Evolutionary conservation across 2,113 vertebrate genomes (phyloP).

Genomic region (Coregonus clupeaformis): DNA sequence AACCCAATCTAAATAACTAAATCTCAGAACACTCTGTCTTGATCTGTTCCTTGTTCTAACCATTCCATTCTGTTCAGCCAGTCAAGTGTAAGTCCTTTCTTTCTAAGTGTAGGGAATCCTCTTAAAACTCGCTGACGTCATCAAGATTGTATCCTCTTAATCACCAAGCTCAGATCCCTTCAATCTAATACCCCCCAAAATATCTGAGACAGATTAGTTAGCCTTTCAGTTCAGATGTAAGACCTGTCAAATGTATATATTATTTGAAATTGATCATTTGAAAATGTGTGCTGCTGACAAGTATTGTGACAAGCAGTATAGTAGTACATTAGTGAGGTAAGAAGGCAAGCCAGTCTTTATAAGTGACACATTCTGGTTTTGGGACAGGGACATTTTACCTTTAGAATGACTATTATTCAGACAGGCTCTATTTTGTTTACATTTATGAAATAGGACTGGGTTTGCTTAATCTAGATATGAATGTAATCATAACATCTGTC

Average conservation of each 20-base stretch:
- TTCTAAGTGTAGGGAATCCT: slow-evolving; percentile 39
- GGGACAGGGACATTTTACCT: neutral
- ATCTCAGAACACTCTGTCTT: no score
- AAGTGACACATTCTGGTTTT: slow-evolving; percentile 4
- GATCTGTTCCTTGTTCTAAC: no score
- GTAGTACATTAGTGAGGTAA: neutral
- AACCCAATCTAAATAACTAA: no score
- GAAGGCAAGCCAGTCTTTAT: slow-evolving; percentile 5
- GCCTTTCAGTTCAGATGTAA: slow-evolving; percentile 19
- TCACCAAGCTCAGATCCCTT: slow-evolving; percentile 29
- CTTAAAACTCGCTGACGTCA: slow-evolving; percentile 47
- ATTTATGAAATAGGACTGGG: slow-evolving; percentile 25
- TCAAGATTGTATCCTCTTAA: slow-evolving; percentile 45
- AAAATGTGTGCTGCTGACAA: neutral
- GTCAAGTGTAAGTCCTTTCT: slow-evolving; percentile 39
- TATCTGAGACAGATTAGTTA: slow-evolving; percentile 31
- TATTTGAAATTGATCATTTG: no score
- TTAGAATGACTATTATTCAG: slow-evolving; percentile 14
- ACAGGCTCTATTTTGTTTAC: slow-evolving; percentile 33
- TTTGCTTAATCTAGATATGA: no score
- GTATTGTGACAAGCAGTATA: neutral
- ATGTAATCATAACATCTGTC: slow-evolving; percentile 22
- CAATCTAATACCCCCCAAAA: slow-evolving; percentile 45
- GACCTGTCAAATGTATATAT: neutral
- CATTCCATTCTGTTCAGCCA: no score